These are phyloP conservation scores for Rotaria magnacalcarata DNA, from an alignment of 2,888 invertebrate genomes.

Conservation along the genomic window DNA sequence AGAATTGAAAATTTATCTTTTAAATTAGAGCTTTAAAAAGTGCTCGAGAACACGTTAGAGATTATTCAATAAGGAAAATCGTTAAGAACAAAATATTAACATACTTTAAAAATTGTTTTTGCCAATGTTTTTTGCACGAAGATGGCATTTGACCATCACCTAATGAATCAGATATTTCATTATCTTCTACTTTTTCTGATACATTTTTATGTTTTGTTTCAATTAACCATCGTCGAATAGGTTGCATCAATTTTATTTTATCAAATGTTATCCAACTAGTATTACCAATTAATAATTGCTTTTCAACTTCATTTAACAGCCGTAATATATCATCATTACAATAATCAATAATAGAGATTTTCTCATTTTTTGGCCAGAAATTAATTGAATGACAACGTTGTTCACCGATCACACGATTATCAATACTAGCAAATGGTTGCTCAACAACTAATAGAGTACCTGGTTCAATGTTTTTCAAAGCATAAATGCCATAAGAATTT, in stretches of 20 bases:
- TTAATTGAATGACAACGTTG: neutral
- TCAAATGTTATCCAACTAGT: neutral
- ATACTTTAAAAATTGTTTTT: neutral
- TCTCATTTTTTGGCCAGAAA: neutral
- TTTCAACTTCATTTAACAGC: slow-evolving; percentile 7
- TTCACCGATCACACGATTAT: neutral
- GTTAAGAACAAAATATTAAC: neutral
- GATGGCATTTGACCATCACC: neutral
- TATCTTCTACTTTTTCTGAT: neutral
- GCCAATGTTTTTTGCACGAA: neutral
- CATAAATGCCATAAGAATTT: neutral
- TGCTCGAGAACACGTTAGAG: too few relatives aligned
- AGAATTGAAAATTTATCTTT: too few relatives aligned
- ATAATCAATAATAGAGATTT: neutral
- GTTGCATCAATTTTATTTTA: neutral
- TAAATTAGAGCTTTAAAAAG: too few relatives aligned
- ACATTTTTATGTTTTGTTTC: neutral
- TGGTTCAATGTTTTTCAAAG: neutral
- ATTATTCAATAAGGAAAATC: too few relatives aligned
- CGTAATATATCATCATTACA: slow-evolving; percentile 3
- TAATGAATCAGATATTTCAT: neutral
- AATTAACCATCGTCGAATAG: slow-evolving; percentile 7
- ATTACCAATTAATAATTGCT: neutral
- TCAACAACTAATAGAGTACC: neutral
- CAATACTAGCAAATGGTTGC: slow-evolving; percentile 18